Base-by-base conservation (phyloP, 2,888 invertebrate species). In the Meiosimyza platycephala region DNA sequence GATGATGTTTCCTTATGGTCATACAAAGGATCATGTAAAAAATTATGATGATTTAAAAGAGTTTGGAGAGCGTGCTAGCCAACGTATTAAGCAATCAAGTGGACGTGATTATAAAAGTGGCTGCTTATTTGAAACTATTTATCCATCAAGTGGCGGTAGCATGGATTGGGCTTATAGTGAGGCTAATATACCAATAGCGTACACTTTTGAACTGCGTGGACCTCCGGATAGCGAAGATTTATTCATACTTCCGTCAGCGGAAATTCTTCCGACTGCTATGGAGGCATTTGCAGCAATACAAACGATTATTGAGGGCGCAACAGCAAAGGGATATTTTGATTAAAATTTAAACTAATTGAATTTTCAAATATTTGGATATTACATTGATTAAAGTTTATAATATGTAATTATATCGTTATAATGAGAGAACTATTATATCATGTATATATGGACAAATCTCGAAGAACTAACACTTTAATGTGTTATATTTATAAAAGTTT, bases 1-100 rank as follows among this genome's bases (percentile, higher is more conserved):
- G 78, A 84, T 92, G 15, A 88, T 92, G 82, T 88, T 91, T 68
- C 92, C 92, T 0, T 92, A 90, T 74, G 84, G 85, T 5, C 80
- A 85, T 71, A 85, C 83, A 18, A 83, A 82, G 50, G 79, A 85
- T 1, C 84, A 72, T 64, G 78, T 82, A 1, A 71, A 78, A 22
- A 86, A 86, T 66, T 85, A 85, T 66, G 82, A 82, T 47, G 87
- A 88, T 72, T 78, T 88, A 7, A 82, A 83, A 60, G 82, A 81
- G 54, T 85, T 88, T 54, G 88, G 87, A 1, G 76, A 81, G n/a
- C 83, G 83, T 64, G 87, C 88, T 1, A 75, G 80, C 6, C 81
- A 77, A 15, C 84, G 84, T 12, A 86, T 88, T 13, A 83, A 85
- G 54, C 70, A 78, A 16, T 78, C 84, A 12, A 81, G 81, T 28